phyloP scores from a whole-genome alignment of 2,113 vertebrate species.

The Scortum barcoo region DNA sequence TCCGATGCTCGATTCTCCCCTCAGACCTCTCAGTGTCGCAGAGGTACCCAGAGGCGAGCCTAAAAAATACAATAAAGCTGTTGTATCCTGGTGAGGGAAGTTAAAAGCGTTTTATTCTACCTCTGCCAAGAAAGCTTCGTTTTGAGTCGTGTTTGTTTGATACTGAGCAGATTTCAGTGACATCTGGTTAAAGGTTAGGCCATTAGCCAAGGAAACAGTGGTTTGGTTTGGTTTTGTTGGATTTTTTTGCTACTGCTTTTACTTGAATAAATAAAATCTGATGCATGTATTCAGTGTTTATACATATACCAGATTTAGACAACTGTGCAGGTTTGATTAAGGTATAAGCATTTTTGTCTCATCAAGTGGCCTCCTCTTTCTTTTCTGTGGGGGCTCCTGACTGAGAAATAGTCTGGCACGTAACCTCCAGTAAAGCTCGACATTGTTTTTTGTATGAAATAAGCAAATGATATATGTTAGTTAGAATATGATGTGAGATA shows the following conservation, averaged over 20 bases:
- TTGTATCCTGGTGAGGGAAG: not conserved
- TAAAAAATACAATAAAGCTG: slow-evolving; percentile 16
- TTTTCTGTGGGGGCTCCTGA: not conserved
- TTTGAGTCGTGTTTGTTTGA: not conserved
- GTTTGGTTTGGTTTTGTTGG: not conserved
- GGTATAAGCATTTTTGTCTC: not conserved
- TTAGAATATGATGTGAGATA: too few species aligned
- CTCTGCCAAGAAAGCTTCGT: not conserved
- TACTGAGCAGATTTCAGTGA: not conserved
- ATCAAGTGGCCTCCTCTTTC: not conserved
- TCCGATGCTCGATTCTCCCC: not conserved
- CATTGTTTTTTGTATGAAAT: not conserved
- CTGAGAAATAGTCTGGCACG: not conserved
- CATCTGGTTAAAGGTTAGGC: not conserved
- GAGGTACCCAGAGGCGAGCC: slow-evolving; percentile 2
- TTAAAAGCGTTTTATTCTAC: not conserved
- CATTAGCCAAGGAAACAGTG: not conserved
- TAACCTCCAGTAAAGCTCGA: not conserved
- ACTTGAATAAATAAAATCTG: not conserved
- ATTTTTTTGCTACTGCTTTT: not conserved
- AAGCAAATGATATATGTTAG: not conserved
- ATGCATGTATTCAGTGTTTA: slow-evolving; percentile 1
- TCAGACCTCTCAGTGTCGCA: not conserved
- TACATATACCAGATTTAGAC: too few species aligned
- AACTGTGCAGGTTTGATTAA: not conserved